Evolutionary conservation across 2,113 vertebrate species (phyloP).

Genomic region (Colinus virginianus): DNA sequence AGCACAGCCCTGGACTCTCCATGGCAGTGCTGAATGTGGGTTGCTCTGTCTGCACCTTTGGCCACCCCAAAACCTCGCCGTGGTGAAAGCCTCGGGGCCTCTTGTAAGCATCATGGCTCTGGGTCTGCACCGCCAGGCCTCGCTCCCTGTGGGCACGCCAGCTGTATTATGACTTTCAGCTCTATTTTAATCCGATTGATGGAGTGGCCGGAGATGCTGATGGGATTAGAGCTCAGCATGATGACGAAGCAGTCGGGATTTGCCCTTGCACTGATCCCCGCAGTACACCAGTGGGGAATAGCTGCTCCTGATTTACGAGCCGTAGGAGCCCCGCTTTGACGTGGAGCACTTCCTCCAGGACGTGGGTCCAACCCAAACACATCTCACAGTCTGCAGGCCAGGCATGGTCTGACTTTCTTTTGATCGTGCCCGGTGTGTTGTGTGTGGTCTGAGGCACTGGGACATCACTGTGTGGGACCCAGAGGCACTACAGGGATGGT

Average conservation of each 20-base stretch:
- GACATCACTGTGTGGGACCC: fast-evolving
- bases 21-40: not conserved
- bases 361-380: not conserved
- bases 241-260: slow-evolving; percentile 54
- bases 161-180: not conserved
- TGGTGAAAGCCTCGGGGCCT: not conserved
- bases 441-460: fast-evolving
- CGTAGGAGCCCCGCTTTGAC: fast-evolving
- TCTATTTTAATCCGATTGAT: slow-evolving; percentile 44
- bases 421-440: fast-evolving
- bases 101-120: not conserved
- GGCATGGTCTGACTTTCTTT: not conserved
- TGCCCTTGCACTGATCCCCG: not conserved
- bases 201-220: slow-evolving; percentile 41
- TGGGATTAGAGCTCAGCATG: slow-evolving; percentile 49
- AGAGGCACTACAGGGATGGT: fast-evolving
- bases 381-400: not conserved
- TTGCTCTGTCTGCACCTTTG: not conserved
- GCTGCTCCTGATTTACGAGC: not conserved
- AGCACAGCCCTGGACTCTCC: fast-evolving
- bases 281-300: not conserved
- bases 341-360: not conserved
- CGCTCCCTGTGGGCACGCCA: fast-evolving
- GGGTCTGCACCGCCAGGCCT: not conserved
- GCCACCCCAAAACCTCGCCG: not conserved